These are phyloP conservation scores for Mormyrops boulengeri DNA, from an alignment of 2,797 vertebrate genomes.

Conservation along the genomic window DNA sequence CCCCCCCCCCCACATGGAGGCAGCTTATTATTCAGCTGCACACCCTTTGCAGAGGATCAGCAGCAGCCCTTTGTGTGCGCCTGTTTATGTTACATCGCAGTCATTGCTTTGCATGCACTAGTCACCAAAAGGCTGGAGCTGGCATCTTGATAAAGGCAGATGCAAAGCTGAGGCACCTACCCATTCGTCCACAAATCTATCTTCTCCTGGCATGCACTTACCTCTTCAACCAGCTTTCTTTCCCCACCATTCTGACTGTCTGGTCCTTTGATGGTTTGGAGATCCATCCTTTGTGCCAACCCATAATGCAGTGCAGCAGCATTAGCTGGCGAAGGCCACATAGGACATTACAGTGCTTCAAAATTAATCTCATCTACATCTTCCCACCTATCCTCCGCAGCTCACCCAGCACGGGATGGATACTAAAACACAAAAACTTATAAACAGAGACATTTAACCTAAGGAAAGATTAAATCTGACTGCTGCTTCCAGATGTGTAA, in stretches of 20 bases:
- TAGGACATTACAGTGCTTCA: not conserved
- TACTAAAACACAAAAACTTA: not conserved
- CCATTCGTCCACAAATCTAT: not conserved
- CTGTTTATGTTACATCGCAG: not conserved
- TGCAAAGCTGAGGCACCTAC: not conserved
- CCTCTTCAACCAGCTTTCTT: not conserved
- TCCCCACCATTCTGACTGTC: not conserved
- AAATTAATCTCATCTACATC: not conserved
- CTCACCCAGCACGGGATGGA: not conserved
- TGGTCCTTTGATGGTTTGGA: not conserved
- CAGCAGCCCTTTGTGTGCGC: not conserved
- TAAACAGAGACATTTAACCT: not conserved
- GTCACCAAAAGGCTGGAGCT: constrained; percentile 1
- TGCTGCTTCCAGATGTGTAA: not conserved
- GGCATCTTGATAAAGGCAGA: not conserved
- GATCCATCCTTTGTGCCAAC: not conserved
- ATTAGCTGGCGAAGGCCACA: too few relatives aligned
- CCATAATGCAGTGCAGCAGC: not conserved
- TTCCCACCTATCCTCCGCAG: not conserved
- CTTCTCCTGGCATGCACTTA: not conserved
- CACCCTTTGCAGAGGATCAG: constrained; percentile 19
- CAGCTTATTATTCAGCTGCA: constrained; percentile 15
- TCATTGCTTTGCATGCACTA: not conserved
- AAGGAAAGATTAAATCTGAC: not conserved
- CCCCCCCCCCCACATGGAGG: not conserved